These are phyloP conservation scores for Agapornis roseicollis DNA, from an alignment of 2,113 vertebrate genomes.

Conservation along the genomic window DNA sequence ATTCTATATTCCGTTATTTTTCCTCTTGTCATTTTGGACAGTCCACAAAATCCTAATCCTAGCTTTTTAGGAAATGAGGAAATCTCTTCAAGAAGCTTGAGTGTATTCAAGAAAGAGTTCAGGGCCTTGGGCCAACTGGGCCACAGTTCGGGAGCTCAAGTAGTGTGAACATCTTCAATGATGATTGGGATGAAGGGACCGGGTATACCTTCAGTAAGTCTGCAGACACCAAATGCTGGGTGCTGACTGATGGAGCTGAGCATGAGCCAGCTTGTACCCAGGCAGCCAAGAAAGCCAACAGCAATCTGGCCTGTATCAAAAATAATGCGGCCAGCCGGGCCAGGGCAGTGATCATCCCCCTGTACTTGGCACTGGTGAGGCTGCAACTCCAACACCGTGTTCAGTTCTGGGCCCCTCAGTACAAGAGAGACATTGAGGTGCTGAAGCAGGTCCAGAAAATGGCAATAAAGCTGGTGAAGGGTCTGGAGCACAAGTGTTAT, in stretches of 20 bases:
- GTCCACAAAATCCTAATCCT: background rate
- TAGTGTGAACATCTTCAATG: background rate
- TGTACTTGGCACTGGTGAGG: background rate
- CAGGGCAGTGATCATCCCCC: background rate
- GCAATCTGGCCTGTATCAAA: background rate
- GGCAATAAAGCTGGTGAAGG: background rate
- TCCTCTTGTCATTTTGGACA: background rate
- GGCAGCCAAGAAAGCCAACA: background rate
- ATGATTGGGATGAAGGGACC: background rate
- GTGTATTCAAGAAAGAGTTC: background rate
- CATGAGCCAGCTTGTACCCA: background rate
- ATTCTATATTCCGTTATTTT: background rate
- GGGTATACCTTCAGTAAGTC: background rate
- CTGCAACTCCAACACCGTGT: background rate
- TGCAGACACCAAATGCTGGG: background rate
- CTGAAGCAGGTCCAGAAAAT: background rate
- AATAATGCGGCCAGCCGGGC: background rate
- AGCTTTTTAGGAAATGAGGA: background rate
- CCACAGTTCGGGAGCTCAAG: background rate
- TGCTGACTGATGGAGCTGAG: background rate
- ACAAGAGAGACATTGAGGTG: background rate
- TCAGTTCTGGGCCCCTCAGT: background rate
- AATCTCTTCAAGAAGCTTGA: background rate
- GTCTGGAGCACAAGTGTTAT: background rate
- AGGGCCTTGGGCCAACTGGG: background rate